These are phyloP conservation scores for Chiloscyllium punctatum DNA, from an alignment of 2,797 vertebrate genomes.

Conservation along the genomic window DNA sequence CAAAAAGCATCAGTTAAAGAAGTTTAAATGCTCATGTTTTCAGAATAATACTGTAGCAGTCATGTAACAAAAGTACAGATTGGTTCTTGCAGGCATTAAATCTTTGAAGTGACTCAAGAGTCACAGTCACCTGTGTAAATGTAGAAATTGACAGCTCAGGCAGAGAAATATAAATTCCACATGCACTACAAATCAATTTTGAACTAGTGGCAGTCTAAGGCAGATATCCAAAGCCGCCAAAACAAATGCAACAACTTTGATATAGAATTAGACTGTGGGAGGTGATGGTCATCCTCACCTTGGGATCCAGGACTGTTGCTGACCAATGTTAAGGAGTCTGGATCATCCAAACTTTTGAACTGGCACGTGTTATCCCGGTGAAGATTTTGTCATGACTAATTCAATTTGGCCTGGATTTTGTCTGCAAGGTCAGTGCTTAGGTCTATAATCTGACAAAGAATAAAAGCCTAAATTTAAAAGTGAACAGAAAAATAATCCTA, in stretches of 20 bases:
- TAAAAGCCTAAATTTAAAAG: slow-evolving; percentile 39
- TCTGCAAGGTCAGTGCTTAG: slow-evolving; percentile 37
- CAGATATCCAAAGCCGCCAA: slow-evolving; percentile 20
- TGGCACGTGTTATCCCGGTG: slow-evolving; percentile 35
- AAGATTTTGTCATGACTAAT: slow-evolving; percentile 38
- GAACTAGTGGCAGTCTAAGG: slow-evolving; percentile 16
- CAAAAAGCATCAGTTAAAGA: neutral
- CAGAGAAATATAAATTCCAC: slow-evolving; percentile 32
- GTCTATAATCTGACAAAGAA: slow-evolving; percentile 39
- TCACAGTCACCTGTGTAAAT: slow-evolving; percentile 18
- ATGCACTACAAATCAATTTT: slow-evolving; percentile 25
- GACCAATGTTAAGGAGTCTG: slow-evolving; percentile 38
- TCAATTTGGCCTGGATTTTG: slow-evolving; percentile 38
- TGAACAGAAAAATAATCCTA: slow-evolving; percentile 35
- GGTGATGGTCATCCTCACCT: slow-evolving; percentile 36
- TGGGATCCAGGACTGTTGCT: slow-evolving; percentile 34
- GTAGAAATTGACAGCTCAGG: neutral
- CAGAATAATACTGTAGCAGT: neutral
- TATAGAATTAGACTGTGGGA: slow-evolving; percentile 29
- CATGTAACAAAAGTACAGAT: neutral
- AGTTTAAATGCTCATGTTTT: neutral
- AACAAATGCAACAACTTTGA: slow-evolving; percentile 30
- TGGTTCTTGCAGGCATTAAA: neutral
- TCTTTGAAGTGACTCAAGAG: neutral
- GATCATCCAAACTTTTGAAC: slow-evolving; percentile 38